phyloP scores from a whole-genome alignment of 1,140 invertebrate species.

The Thalassaphorura encarpata region DNA sequence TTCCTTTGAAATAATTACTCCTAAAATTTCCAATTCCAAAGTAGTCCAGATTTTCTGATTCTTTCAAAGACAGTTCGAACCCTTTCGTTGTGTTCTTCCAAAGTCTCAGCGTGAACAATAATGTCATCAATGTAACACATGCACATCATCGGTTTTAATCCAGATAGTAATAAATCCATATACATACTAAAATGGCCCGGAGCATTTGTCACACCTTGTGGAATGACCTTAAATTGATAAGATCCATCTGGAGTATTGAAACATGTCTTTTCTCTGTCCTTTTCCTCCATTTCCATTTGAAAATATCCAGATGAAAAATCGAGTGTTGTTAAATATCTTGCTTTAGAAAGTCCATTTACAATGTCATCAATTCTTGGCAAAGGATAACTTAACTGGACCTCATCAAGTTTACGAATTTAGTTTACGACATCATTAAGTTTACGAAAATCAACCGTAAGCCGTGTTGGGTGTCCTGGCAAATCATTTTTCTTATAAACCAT shows the following conservation, averaged over 20 bases:
- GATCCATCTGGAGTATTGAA: conserved; percentile 37
- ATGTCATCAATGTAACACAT: conserved; percentile 42
- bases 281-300: conserved; percentile 38
- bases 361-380: conserved; percentile 41
- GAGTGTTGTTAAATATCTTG: conserved; percentile 37
- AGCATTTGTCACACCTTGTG: conserved; percentile 41
- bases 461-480: conserved; percentile 33
- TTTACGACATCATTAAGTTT: conserved; percentile 38
- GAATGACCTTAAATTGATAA: conserved; percentile 39
- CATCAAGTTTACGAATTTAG: too few relatives aligned
- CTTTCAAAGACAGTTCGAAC: conserved; percentile 34
- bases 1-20: too few relatives aligned
- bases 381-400: conserved; percentile 35
- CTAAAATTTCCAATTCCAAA: too few relatives aligned
- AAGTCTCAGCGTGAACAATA: conserved; percentile 34
- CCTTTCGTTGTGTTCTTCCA: conserved; percentile 36
- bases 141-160: conserved; percentile 18
- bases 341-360: conserved; percentile 36
- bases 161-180: conserved; percentile 35
- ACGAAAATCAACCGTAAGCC: conserved; percentile 42
- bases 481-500: conserved; percentile 41
- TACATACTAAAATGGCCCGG: conserved; percentile 39
- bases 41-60: conserved; percentile 20
- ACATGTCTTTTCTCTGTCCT: conserved; percentile 39
- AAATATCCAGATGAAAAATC: conserved; percentile 43